Conservation (phyloP, 2,113 vertebrate species). For the Channa maculata region DNA sequence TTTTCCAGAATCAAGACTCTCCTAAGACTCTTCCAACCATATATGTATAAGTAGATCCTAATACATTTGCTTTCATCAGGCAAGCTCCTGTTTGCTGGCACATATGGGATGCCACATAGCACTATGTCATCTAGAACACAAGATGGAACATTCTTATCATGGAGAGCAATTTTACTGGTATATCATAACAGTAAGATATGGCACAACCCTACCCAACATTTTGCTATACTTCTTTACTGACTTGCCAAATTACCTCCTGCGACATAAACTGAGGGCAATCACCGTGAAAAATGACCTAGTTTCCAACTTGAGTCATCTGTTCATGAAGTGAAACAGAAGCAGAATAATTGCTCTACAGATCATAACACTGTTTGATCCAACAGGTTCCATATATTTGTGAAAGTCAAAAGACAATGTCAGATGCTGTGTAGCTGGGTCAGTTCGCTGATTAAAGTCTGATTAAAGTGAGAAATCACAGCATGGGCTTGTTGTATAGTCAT, state of each 20-base stretch:
- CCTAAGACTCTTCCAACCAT: too few species aligned
- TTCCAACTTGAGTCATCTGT: constrained; percentile 32
- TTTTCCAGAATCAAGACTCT: too few species aligned
- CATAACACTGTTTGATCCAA: constrained; percentile 22
- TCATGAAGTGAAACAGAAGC: constrained; percentile 39
- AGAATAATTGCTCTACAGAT: constrained; percentile 9
- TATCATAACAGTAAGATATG: too few species aligned
- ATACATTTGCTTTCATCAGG: too few species aligned
- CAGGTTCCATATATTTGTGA: constrained; percentile 22
- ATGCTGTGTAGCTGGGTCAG: constrained; percentile 20
- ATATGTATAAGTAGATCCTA: too few species aligned
- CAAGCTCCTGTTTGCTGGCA: too few species aligned
- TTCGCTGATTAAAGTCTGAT: constrained; percentile 28
- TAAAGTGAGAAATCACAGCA: constrained; percentile 47
- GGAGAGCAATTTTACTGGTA: too few species aligned
- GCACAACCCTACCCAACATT: neutral
- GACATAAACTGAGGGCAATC: constrained; percentile 47
- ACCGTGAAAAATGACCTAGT: constrained; percentile 42
- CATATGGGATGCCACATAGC: too few species aligned
- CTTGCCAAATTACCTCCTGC: constrained; percentile 29
- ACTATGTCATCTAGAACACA: too few species aligned
- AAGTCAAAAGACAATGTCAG: constrained; percentile 24
- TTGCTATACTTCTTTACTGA: constrained; percentile 18
- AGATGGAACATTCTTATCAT: too few species aligned
- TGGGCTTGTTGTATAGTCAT: constrained; percentile 61